phyloP scores from a whole-genome alignment of 1,140 invertebrate genomes.

The Dinoponera quadriceps region DNA sequence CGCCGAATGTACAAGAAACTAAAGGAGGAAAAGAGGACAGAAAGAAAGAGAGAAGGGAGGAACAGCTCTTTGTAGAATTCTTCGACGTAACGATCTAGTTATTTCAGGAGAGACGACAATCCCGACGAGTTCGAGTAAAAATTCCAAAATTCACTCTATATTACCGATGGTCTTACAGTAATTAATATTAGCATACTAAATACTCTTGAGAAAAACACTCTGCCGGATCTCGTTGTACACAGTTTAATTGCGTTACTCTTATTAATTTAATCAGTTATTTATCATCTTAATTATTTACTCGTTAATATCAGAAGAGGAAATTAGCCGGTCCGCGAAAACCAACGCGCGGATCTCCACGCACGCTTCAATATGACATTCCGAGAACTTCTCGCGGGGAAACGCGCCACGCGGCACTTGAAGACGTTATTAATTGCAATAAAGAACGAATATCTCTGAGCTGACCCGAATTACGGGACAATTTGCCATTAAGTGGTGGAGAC shows the following conservation, averaged over 20 bases:
- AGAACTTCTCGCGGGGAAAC: neutral
- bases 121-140: neutral
- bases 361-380: slow-evolving; percentile 11
- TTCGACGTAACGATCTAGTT: neutral
- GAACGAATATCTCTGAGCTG: slow-evolving; percentile 45
- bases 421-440: slow-evolving; percentile 64
- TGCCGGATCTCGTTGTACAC: no score
- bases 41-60: no score
- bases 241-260: no score
- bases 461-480: slow-evolving; percentile 65
- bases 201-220: neutral
- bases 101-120: slow-evolving; percentile 9
- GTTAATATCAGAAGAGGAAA: neutral
- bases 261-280: neutral
- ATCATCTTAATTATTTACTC: neutral
- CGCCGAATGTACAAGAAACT: neutral
- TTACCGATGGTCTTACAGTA: no score
- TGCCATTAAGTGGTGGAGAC: slow-evolving; percentile 56
- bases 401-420: slow-evolving; percentile 40
- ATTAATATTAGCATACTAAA: neutral
- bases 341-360: neutral
- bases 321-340: neutral
- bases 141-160: no score
- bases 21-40: no score
- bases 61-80: slow-evolving; percentile 12